These are phyloP conservation scores for Ctenomys sociabilis DNA, from an alignment of 2,113 vertebrate genomes.

Conservation along the genomic window DNA sequence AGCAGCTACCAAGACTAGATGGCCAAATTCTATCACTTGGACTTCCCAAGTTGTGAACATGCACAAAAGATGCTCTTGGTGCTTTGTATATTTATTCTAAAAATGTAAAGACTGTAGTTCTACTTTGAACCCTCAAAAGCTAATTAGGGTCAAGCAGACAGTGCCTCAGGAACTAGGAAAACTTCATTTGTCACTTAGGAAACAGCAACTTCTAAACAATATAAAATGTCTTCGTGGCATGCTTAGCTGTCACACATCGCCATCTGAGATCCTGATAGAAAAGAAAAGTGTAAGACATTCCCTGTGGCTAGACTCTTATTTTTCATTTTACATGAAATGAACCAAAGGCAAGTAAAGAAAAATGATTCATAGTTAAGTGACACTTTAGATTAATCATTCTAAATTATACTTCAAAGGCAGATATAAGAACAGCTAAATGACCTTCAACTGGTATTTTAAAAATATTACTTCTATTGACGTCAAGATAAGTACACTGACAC, in stretches of 20 bases:
- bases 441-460: constrained; percentile 59
- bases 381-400: constrained; percentile 53
- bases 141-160: neutral
- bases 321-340: constrained; percentile 25
- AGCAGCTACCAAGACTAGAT: neutral
- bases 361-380: constrained; percentile 42
- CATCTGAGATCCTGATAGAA: neutral
- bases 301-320: constrained; percentile 20
- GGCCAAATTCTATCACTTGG: neutral
- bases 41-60: neutral
- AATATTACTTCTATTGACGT: constrained; percentile 58
- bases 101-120: neutral
- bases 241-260: neutral
- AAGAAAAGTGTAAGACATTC: neutral
- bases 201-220: neutral
- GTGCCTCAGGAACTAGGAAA: neutral
- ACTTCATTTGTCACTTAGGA: neutral
- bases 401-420: constrained; percentile 59
- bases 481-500: constrained; percentile 46
- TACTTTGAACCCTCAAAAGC: constrained; percentile 29
- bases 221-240: neutral
- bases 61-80: neutral
- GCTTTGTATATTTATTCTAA: neutral
- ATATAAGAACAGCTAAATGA: constrained; percentile 59
- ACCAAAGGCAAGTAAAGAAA: neutral